A percentile compares a stretch with the other conserved stretches of the same genome.
phyloP scores from a whole-genome alignment of 2,888 invertebrate genomes.

The Ferrisia virgata region DNA sequence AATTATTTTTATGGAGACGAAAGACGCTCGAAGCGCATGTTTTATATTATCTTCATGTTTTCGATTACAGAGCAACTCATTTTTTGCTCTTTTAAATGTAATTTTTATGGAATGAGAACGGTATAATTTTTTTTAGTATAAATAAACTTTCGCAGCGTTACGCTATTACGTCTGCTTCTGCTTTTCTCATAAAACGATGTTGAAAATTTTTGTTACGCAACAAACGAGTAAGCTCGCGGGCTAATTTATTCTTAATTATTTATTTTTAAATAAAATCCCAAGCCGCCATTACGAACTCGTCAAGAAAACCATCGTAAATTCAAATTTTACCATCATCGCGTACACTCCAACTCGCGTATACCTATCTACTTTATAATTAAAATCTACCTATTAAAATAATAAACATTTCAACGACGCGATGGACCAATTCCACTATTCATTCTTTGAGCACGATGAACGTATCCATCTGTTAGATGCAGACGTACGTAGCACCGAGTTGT shows the following conservation, averaged over 20 bases:
- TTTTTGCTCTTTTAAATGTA: slow-evolving; percentile 5
- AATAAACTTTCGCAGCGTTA: background rate
- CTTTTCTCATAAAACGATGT: background rate
- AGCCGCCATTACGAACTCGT: background rate
- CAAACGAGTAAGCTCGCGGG: background rate
- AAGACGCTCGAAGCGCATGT: slow-evolving; percentile 1
- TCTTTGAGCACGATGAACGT: background rate
- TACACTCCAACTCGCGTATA: background rate
- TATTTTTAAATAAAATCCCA: background rate
- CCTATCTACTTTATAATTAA: background rate
- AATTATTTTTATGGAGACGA: background rate
- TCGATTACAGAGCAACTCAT: background rate
- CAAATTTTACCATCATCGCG: background rate
- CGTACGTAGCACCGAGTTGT: no score
- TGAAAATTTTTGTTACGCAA: background rate
- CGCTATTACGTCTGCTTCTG: background rate
- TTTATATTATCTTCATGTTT: background rate
- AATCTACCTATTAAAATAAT: background rate
- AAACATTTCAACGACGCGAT: background rate
- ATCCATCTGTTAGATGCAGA: background rate
- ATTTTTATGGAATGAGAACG: slow-evolving; percentile 23
- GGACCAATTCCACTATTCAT: background rate
- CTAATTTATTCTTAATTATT: background rate
- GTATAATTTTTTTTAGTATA: background rate
- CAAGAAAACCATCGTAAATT: background rate